These are phyloP conservation scores for Zoanthus sansibaricus DNA, from an alignment of 92 coral and sea anemone genomes.

Conservation along the genomic window DNA sequence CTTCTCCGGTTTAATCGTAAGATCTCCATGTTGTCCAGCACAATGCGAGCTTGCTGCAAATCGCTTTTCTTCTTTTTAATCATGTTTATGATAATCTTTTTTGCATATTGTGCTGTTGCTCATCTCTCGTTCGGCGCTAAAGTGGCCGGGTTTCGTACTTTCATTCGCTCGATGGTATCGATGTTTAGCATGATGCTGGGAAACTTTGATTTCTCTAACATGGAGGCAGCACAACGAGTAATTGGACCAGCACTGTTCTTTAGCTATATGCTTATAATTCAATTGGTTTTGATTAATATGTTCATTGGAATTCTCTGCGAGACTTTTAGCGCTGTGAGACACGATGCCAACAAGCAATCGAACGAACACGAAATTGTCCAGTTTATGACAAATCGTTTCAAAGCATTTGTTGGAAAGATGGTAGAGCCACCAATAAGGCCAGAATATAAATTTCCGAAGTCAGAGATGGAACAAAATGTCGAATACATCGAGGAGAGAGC, in stretches of 20 bases:
- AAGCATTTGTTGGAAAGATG: constrained; percentile 72
- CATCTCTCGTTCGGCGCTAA: constrained; percentile 67
- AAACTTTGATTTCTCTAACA: constrained; percentile 70
- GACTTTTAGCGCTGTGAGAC: constrained; percentile 74
- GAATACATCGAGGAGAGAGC: constrained; percentile 81
- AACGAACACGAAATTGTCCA: constrained; percentile 93
- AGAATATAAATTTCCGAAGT: constrained; percentile 83
- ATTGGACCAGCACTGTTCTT: constrained; percentile 86
- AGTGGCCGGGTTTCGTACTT: constrained; percentile 78
- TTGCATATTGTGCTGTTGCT: constrained; percentile 75
- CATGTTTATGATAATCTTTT: constrained; percentile 75
- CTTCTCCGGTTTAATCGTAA: constrained; percentile 88
- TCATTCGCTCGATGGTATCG: constrained; percentile 82
- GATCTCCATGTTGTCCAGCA: constrained; percentile 77
- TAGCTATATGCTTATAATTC: constrained; percentile 79
- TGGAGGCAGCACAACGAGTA: constrained; percentile 67
- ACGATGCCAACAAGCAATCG: constrained; percentile 79
- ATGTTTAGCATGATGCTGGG: constrained; percentile 89
- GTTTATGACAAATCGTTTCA: constrained; percentile 80
- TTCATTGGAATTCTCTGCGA: constrained; percentile 93
- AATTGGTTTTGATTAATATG: constrained; percentile 86
- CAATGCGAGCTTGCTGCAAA: constrained; percentile 68
- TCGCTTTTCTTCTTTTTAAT: constrained; percentile 70
- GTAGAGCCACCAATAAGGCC: constrained; percentile 83
- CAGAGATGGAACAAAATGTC: constrained; percentile 72